Percentiles rank a stretch among this genome's conserved stretches.
These are phyloP conservation scores for Echinops telfairi DNA, from an alignment of 2,113 vertebrate species.

Conservation along the genomic window DNA sequence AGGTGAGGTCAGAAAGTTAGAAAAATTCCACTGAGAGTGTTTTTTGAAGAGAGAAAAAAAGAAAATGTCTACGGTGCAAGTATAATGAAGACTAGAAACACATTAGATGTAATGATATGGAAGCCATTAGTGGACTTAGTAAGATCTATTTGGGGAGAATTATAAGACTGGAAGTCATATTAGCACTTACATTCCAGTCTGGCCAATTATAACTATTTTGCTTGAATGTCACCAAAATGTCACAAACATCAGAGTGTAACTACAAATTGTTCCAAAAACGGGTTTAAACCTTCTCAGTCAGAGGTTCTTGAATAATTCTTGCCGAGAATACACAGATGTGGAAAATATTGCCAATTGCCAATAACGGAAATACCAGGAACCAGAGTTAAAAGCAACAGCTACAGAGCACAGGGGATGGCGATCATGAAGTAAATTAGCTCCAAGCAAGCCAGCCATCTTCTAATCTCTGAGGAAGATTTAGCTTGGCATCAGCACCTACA, in stretches of 20 bases:
- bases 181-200: slow-evolving; percentile 9
- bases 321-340: slow-evolving; percentile 32
- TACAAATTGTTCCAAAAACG: slow-evolving; percentile 51
- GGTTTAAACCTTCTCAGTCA: slow-evolving; percentile 51
- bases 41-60: not conserved
- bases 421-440: slow-evolving; percentile 35
- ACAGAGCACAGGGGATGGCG: slow-evolving; percentile 14
- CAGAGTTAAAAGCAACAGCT: not conserved
- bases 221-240: slow-evolving; percentile 41
- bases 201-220: slow-evolving; percentile 1
- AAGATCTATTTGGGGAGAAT: slow-evolving; percentile 23
- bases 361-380: slow-evolving; percentile 43
- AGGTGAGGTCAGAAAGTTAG: not conserved
- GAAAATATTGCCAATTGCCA: slow-evolving; percentile 57
- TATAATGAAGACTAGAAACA: slow-evolving; percentile 51
- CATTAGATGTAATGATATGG: slow-evolving; percentile 43
- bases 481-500: not conserved
- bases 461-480: slow-evolving; percentile 17
- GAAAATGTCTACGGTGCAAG: slow-evolving; percentile 28
- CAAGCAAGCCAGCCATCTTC: slow-evolving; percentile 14
- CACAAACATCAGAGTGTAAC: slow-evolving; percentile 48
- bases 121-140: slow-evolving; percentile 34
- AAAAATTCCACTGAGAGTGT: slow-evolving; percentile 1
- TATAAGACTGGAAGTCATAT: slow-evolving; percentile 17
- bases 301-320: slow-evolving; percentile 63